Evolutionary conservation across 2,113 vertebrate genomes (phyloP), one percentile per base, ranked within the genome.

Genomic region (Planiliza haematocheilus): DNA sequence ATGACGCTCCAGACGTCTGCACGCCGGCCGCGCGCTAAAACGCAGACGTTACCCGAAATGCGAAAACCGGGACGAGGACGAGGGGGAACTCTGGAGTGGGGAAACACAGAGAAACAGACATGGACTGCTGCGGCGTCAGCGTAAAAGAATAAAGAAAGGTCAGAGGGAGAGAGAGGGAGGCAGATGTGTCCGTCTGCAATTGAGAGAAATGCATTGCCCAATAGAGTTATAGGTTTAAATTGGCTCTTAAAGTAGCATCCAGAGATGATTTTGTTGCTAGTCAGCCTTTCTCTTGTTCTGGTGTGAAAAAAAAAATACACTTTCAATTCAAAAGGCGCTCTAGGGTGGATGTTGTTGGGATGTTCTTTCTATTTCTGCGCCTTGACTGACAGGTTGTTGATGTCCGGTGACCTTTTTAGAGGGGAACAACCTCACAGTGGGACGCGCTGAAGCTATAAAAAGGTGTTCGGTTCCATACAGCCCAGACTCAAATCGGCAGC

Each of bases 121-220:
- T 21, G 38, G 49, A 39, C 43, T 2, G 51, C 73, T 57, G 74
- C 63, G 41, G 67, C 65, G 75, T 85, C 57, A 71, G 60, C 48
- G 66, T 70, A 63, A 76, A 78, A 86, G 64, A 76, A 82, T 74
- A 70, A 84, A 74, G 80, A 87, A 83, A 91, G 87, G 87, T 86
- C 83, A 87, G 69, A 63, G 50, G 5, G 5, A 55, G 69, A 56
- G 56, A 39, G 76, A n/a, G 57, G 74, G 50, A 46, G 63, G 74
- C 73, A 74, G 63, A 80, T 77, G 60, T 51, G 62, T 74, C 61
- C 53, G 52, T 63, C 36, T 77, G 51, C 16, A 57, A 74, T 52
- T 0, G n/a, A 69, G 48, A 61, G 60, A 55, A 53, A 71, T 49
- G 46, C 66, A 69, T 88, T 67, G 39, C 50, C 48, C 51, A 38